Conservation (phyloP, 2,888 invertebrate species). For the Rhingia rostrata region DNA sequence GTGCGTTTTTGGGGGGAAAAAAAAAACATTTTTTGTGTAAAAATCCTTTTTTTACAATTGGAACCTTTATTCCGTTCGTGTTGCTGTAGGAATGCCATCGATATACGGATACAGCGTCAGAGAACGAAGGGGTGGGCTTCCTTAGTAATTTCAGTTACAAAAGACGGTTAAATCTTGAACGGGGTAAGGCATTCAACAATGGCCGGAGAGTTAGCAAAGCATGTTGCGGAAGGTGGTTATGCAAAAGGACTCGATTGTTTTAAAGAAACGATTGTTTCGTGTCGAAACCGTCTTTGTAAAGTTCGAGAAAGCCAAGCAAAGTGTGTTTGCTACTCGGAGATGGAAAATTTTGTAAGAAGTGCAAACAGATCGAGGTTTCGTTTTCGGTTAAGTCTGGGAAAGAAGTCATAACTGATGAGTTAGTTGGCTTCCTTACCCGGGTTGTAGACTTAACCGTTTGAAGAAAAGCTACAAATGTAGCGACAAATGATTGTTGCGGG, state of each 20-base stretch:
- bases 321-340: slow-evolving; percentile 1
- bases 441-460: no score
- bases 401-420: background rate
- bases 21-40: background rate
- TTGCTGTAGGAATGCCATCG: slow-evolving; percentile 45
- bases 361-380: slow-evolving; percentile 6
- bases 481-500: no score
- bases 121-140: slow-evolving; percentile 35
- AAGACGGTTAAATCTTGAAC: slow-evolving; percentile 41
- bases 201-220: slow-evolving; percentile 15
- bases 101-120: background rate
- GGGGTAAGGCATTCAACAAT: background rate
- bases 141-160: slow-evolving; percentile 50
- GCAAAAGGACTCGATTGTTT: slow-evolving; percentile 39
- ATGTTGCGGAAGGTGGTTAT: slow-evolving; percentile 38
- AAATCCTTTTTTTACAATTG: slow-evolving; percentile 22
- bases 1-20: no score
- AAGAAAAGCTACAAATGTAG: no score
- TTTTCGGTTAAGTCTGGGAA: no score
- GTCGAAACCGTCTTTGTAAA: slow-evolving; percentile 21
- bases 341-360: background rate
- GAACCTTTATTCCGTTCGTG: background rate
- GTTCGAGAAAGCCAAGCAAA: slow-evolving; percentile 8
- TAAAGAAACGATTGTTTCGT: slow-evolving; percentile 30
- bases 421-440: slow-evolving; percentile 3